These are phyloP conservation scores for Bemisia tabaci DNA, from an alignment of 1,140 invertebrate genomes.

Conservation along the genomic window DNA sequence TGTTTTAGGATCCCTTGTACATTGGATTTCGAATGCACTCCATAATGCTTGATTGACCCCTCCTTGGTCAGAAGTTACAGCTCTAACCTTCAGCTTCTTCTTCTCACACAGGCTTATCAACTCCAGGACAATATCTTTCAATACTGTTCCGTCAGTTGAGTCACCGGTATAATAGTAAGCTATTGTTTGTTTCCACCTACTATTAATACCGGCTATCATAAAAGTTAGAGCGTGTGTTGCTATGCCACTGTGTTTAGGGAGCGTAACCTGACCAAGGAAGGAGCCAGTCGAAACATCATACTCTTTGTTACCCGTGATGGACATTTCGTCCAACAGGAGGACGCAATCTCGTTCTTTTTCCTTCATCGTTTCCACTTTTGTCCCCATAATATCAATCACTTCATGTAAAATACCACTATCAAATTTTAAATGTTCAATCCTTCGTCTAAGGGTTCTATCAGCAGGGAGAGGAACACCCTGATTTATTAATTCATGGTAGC, in stretches of 20 bases:
- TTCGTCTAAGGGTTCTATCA: constrained; percentile 12
- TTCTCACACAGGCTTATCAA: not conserved
- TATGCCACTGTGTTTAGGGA: not conserved
- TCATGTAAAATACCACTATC: not conserved
- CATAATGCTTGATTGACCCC: not conserved
- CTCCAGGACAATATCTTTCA: not conserved
- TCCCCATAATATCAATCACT: not conserved
- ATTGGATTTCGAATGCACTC: not conserved
- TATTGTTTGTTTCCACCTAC: constrained; percentile 7
- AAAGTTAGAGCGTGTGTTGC: constrained; percentile 3
- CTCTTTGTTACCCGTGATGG: constrained; percentile 4
- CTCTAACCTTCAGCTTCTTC: not conserved
- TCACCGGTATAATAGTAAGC: constrained; percentile 9
- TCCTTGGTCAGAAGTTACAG: constrained; percentile 3
- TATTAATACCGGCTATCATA: constrained; percentile 4
- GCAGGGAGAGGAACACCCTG: constrained; percentile 13
- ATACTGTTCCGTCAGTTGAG: not conserved
- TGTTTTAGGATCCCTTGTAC: not conserved
- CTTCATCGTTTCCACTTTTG: not conserved
- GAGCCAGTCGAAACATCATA: constrained; percentile 5
- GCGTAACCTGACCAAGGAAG: constrained; percentile 5
- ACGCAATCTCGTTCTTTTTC: constrained; percentile 12
- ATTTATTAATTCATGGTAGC: constrained; percentile 14
- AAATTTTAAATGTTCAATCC: not conserved
- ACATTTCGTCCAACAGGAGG: constrained; percentile 15